Evolutionary conservation across 2,113 vertebrate genomes (phyloP), one percentile per base, ranked within the genome.

Genomic region (Antechinus flavipes): DNA sequence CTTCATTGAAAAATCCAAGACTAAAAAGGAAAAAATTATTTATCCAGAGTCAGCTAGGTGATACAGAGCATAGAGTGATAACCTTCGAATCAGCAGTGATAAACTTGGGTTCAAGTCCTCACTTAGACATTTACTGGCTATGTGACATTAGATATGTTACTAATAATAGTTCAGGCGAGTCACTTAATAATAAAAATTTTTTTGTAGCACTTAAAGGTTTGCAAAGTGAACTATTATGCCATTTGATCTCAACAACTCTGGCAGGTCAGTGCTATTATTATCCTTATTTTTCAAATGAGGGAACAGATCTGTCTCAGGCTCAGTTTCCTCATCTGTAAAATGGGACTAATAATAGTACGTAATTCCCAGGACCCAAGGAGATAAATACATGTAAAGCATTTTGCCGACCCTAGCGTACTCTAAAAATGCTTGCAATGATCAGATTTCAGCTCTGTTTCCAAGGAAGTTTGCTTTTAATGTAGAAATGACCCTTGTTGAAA

Each of bases 381-480:
- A 68, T 27, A 58, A 68, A 68, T 68, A 68, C 30, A 68, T 68
- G 12, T 16, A 68, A 35, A 68, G 61, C 61, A 68, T 68, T 84
- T 84, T 42, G n/a, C n/a, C 35, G 22, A 42, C 68, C 68, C 42
- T 42, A 68, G 30, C 0, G 2, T 30, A 42, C n/a, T 84, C 0
- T 84, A 42, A 19, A 84, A 42, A 42, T n/a, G 19, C 19, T 84
- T 23, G 68, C 1, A 42, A 84, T 84, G 42, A 98, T 97, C 98
- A 94, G 2, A 97, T 98, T 92, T 97, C 96, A 92, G 89, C 42
- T 56, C 94, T 93, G 53, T 68, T 97, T 96, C 98, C 98, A 91
- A 98, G 93, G 24, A 98, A 97, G 92, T 97, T 61, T 46, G 95
- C 30, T 89, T 0, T 97, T 54, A 98, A 93, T 90, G 96, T 96